Evolutionary conservation across 1,140 invertebrate genomes (phyloP).

Genomic region (Penaeus japonicus): DNA sequence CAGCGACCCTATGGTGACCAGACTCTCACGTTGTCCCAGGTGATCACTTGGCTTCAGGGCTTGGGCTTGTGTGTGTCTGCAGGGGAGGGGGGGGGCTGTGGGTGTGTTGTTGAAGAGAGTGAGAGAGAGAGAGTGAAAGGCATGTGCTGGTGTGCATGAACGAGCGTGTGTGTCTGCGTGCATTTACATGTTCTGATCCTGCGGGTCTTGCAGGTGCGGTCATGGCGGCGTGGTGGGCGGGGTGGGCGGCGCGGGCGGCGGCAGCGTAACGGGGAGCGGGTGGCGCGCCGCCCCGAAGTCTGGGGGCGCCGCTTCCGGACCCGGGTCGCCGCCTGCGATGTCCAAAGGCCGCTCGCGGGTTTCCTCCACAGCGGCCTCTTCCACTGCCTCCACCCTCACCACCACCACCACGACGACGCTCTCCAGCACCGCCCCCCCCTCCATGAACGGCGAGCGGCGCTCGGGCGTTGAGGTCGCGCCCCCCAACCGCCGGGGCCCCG

Average conservation of each 20-base stretch:
- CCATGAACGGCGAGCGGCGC: conserved; percentile 50
- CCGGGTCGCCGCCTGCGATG: conserved; percentile 53
- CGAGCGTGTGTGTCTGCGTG: not conserved
- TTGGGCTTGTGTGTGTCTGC: no score
- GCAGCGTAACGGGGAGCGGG: conserved; percentile 51
- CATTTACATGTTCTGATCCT: not conserved
- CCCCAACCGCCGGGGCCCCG: conserved; percentile 7
- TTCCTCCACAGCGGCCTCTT: conserved; percentile 3
- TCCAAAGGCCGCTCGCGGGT: conserved; percentile 48
- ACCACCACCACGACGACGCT: not conserved
- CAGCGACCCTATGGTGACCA: no score
- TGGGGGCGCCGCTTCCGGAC: conserved; percentile 35
- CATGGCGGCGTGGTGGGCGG: conserved; percentile 56
- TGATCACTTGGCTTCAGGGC: no score
- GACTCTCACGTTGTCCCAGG: no score
- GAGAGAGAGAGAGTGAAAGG: not conserved
- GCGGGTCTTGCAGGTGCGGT: conserved; percentile 47
- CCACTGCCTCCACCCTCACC: not conserved
- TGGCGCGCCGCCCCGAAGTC: conserved; percentile 47
- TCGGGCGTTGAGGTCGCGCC: conserved; percentile 28
- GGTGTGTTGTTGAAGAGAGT: not conserved
- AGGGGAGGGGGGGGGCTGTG: no score
- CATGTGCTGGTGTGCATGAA: no score
- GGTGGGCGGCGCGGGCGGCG: conserved; percentile 49
- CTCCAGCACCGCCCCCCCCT: conserved; percentile 8